phyloP scores from a whole-genome alignment of 2,113 vertebrate genomes.

The Spea multiplicata region DNA sequence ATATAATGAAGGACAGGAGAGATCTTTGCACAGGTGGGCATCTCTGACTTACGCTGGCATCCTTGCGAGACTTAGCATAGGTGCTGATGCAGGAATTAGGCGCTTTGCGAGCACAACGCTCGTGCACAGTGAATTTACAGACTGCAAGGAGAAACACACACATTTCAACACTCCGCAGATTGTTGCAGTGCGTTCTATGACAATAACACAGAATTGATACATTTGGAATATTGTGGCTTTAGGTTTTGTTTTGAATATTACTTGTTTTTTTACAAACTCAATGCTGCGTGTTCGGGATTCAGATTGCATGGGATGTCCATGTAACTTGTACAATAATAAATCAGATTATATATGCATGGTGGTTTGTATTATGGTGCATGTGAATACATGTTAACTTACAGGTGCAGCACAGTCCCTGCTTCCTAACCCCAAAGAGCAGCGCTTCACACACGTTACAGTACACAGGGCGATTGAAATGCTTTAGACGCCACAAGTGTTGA shows the following conservation, averaged over 20 bases:
- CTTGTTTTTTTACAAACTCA: too few relatives aligned
- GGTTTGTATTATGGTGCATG: neutral
- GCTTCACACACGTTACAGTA: constrained; percentile 83
- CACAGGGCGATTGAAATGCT: constrained; percentile 81
- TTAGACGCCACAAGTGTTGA: constrained; percentile 87
- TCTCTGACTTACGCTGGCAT: constrained; percentile 75
- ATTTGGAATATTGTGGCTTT: too few relatives aligned
- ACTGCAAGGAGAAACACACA: constrained; percentile 61
- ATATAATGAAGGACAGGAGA: neutral
- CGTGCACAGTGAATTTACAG: constrained; percentile 85
- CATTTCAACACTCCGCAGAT: neutral
- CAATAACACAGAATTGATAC: too few relatives aligned
- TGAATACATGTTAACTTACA: constrained; percentile 66
- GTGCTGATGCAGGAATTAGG: constrained; percentile 75
- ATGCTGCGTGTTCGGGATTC: too few relatives aligned
- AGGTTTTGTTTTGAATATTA: too few relatives aligned
- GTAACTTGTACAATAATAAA: too few relatives aligned
- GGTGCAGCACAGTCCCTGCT: constrained; percentile 85
- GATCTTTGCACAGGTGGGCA: neutral
- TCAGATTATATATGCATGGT: too few relatives aligned
- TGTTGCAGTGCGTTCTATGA: too few relatives aligned
- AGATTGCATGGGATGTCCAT: too few relatives aligned
- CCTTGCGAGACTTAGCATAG: constrained; percentile 82
- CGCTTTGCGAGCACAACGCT: constrained; percentile 83
- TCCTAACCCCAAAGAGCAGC: constrained; percentile 82